Conservation (phyloP, 2,113 vertebrate species). For the Eolophus roseicapilla region DNA sequence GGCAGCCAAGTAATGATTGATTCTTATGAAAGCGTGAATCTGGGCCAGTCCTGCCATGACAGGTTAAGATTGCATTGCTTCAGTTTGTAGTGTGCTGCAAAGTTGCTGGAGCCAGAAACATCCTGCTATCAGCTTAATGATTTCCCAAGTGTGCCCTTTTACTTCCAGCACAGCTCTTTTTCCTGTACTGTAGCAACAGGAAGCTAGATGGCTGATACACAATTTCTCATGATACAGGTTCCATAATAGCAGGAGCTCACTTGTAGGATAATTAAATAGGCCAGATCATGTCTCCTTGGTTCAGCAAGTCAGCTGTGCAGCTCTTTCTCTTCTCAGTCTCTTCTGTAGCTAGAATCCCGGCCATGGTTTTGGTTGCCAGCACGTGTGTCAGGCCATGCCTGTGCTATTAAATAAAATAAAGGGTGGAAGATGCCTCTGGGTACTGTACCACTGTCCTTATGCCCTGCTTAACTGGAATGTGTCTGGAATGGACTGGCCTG, state of each 20-base stretch:
- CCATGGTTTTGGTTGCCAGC: neutral
- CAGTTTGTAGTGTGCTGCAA: neutral
- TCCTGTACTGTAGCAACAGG: neutral
- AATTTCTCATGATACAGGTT: neutral
- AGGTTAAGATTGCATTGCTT: neutral
- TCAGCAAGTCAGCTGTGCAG: neutral
- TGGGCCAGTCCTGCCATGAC: neutral
- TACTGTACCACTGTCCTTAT: neutral
- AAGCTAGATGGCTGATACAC: neutral
- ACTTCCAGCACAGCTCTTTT: neutral
- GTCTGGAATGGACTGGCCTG: neutral
- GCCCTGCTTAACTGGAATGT: neutral
- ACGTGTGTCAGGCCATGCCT: neutral
- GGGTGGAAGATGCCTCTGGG: accelerated
- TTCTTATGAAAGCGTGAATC: neutral
- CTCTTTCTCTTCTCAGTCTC: neutral
- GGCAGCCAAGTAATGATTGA: neutral
- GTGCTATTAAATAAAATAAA: neutral
- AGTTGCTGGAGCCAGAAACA: neutral
- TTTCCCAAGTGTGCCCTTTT: neutral
- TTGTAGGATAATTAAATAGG: neutral
- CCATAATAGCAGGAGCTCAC: neutral
- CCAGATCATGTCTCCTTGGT: neutral
- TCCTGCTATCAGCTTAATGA: neutral
- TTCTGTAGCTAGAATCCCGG: neutral